These are phyloP conservation scores for Dallia pectoralis DNA, from an alignment of 2,797 vertebrate species.

Conservation along the genomic window DNA sequence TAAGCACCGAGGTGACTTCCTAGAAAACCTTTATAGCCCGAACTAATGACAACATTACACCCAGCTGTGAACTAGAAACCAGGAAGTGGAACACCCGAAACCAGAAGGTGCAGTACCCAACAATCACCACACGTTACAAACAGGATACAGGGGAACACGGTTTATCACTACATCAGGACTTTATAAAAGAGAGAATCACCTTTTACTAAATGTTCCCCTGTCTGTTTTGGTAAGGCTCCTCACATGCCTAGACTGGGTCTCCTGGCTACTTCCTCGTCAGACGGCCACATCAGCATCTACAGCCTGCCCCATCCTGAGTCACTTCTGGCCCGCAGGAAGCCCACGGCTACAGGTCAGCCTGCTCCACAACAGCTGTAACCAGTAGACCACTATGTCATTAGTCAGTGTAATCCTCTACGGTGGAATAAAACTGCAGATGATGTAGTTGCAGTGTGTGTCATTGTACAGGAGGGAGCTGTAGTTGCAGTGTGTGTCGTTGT, in stretches of 20 bases:
- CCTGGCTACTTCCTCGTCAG: constrained; percentile 85
- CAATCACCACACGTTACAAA: no score
- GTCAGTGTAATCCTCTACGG: no score
- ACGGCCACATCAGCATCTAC: constrained; percentile 81
- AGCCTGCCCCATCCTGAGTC: constrained; percentile 86
- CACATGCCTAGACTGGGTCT: constrained; percentile 88
- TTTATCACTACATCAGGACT: background rate
- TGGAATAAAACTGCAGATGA: no score
- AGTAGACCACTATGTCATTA: background rate
- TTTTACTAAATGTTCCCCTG: background rate
- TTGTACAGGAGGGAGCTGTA: constrained; percentile 54
- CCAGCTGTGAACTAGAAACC: no score
- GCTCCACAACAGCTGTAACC: background rate
- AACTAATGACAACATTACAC: no score
- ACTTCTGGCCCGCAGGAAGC: constrained; percentile 61
- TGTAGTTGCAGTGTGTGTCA: background rate
- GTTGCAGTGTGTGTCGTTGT: constrained; percentile 1
- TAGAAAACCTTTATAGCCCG: no score
- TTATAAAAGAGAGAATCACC: no score
- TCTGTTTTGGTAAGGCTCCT: constrained; percentile 66
- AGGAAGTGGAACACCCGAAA: no score
- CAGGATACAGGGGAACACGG: background rate
- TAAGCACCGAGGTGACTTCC: no score
- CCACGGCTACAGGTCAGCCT: constrained; percentile 72
- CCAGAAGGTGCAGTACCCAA: no score